Base-by-base conservation (phyloP, 2,113 vertebrate species). In the Gambusia holbrooki region DNA sequence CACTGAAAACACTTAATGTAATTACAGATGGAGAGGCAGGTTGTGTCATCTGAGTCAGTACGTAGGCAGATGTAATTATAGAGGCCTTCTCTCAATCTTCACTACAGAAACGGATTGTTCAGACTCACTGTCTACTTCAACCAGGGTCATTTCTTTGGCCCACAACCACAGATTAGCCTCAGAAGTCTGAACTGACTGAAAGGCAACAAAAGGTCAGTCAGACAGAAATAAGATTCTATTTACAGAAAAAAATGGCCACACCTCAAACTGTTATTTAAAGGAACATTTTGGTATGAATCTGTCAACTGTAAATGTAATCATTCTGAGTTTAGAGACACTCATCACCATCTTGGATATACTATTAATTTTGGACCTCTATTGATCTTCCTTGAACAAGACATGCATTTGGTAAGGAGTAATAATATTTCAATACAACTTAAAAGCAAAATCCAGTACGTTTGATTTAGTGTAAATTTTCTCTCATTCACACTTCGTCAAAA, bases 31-130 rank as follows among this genome's bases (percentile, higher is more conserved):
- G 69, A 68, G n/a, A 65, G 58, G 37, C n/a, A 70, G 48, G 37
- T 60, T 71, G 78, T 76, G 69, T 76, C 69, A 81, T 76, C 62
- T 58, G 60, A 80, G 77, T 63, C 45, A 61, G 69, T 33, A 35
- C 42, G 30, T 62, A 67, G 28, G 62, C 45, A 67, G 62, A 83
- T 76, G 42, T 85, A 84, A 90, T 85, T 84, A 87, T 65, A 85
- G 75, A 87, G 73, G 76, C 42, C 69, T 30, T 62, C 64, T 79
- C 73, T 80, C 78, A 71, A 76, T 80, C 66, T 71, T 69, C 72
- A 35, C 62, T 68, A 48, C 78, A 77, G 62, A 66, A 42, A 63
- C 64, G 0, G 25, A 58, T 74, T 62, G 70, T 83, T 76, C 2
- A 63, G 75, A 70, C 76, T 58, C 1, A 0, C 75, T 29, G 66